Evolutionary conservation across 2,797 vertebrate genomes (phyloP).

Genomic region (Platyrinchus mystaceus): DNA sequence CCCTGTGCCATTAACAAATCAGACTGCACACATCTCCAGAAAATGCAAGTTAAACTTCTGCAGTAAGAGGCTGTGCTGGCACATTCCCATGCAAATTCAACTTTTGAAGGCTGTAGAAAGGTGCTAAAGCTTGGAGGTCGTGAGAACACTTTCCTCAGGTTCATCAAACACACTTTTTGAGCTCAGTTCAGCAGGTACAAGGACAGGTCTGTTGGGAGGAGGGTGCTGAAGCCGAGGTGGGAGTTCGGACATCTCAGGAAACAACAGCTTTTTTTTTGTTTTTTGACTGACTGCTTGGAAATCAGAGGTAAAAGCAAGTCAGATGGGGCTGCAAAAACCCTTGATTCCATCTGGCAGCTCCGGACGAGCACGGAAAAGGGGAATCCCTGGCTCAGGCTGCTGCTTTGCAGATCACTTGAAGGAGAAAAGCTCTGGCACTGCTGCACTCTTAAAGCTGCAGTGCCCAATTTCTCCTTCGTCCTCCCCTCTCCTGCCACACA

Average conservation of each 20-base stretch:
- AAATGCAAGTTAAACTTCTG: neutral
- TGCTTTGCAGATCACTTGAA: constrained; percentile 80
- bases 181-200: neutral
- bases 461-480: constrained; percentile 31
- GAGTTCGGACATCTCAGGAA: accelerated
- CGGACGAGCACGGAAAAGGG: neutral
- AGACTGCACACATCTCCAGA: neutral
- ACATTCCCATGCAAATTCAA: neutral
- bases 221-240: neutral
- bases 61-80: neutral
- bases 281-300: accelerated
- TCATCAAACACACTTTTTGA: accelerated
- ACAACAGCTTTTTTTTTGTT: neutral
- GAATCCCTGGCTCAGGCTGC: constrained; percentile 42
- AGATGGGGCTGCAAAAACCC: accelerated
- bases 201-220: neutral
- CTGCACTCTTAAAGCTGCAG: constrained; percentile 80
- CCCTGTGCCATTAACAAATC: neutral
- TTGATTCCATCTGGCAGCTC: neutral
- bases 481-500: neutral
- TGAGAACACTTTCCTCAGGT: accelerated
- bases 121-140: neutral
- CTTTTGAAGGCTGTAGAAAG: neutral
- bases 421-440: constrained; percentile 76
- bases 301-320: neutral